Conservation (phyloP, 2,797 vertebrate species). For the Lophius americanus region DNA sequence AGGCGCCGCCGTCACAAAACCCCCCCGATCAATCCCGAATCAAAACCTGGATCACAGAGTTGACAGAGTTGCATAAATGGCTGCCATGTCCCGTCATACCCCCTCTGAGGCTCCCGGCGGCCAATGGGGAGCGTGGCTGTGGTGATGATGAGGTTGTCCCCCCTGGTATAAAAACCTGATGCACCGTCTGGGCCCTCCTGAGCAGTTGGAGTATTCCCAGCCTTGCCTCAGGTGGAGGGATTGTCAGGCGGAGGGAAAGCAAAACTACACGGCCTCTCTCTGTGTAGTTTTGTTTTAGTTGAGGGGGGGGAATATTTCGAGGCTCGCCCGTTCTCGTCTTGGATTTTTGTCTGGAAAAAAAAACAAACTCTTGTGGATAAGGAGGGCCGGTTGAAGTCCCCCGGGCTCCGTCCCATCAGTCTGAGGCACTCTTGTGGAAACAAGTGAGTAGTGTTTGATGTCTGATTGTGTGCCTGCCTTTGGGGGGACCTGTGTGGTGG, state of each 20-base stretch:
- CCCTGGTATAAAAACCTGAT: constrained; percentile 89
- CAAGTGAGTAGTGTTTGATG: constrained; percentile 86
- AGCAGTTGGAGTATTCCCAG: constrained; percentile 98
- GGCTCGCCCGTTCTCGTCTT: constrained; percentile 90
- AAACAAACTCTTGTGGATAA: constrained; percentile 82
- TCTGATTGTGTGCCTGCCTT: not conserved
- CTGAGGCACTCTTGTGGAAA: constrained; percentile 89
- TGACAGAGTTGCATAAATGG: constrained; percentile 79
- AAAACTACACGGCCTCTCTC: constrained; percentile 89
- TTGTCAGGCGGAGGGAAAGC: constrained; percentile 87
- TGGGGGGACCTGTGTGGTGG: no score
- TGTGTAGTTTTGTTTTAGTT: constrained; percentile 92
- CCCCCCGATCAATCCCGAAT: not conserved
- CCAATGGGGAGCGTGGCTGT: constrained; percentile 80
- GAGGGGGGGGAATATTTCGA: constrained; percentile 81
- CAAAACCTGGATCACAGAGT: constrained; percentile 68
- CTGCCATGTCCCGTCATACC: constrained; percentile 78
- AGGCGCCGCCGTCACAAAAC: fast-evolving
- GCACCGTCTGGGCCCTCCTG: constrained; percentile 87
- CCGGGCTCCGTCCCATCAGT: constrained; percentile 91
- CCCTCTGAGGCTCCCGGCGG: constrained; percentile 47
- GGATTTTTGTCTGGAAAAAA: constrained; percentile 83
- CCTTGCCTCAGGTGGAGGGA: constrained; percentile 99
- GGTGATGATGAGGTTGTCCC: constrained; percentile 76
- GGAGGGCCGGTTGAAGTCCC: constrained; percentile 63